Percentiles rank a stretch among this genome's conserved stretches.
Conservation (phyloP, 2,797 vertebrate species). For the Gallinago nigripennis region DNA sequence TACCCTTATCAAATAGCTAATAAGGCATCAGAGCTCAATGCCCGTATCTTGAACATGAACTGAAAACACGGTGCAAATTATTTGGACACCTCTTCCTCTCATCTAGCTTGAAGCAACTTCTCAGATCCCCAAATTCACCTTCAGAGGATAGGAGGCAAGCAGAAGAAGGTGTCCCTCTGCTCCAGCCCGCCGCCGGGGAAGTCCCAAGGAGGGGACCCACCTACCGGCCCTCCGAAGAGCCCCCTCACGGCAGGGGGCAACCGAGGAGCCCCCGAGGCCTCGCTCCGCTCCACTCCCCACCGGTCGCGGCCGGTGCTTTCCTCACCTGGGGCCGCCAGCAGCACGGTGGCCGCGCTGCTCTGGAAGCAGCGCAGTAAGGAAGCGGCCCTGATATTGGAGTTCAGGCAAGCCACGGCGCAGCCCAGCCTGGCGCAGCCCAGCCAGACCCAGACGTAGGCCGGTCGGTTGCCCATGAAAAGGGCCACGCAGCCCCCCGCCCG, state of each 20-base stretch:
- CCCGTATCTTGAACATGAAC: too few species aligned
- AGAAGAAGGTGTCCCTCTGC: accelerated
- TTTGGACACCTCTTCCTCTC: too few species aligned
- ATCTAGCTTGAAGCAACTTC: neutral
- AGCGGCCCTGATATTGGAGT: conserved; percentile 80
- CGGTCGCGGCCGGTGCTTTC: neutral
- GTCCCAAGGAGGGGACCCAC: too few species aligned
- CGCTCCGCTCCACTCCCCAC: neutral
- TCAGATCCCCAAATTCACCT: neutral
- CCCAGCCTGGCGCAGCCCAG: conserved; percentile 85
- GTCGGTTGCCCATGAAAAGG: conserved; percentile 84
- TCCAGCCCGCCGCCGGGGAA: neutral
- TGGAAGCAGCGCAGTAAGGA: conserved; percentile 84
- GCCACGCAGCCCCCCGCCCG: conserved; percentile 81
- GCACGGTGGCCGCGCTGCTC: conserved; percentile 78
- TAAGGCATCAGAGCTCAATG: neutral
- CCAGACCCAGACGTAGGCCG: conserved; percentile 85
- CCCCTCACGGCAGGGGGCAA: neutral
- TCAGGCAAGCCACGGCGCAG: conserved; percentile 86
- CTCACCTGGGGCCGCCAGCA: conserved; percentile 84
- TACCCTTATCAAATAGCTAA: neutral
- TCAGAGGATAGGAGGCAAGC: neutral
- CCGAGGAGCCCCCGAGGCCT: neutral
- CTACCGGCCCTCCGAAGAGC: neutral
- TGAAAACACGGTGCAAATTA: neutral